Evolutionary conservation across 2,113 vertebrate species (phyloP).

Genomic region (Pachycephala philippinensis): DNA sequence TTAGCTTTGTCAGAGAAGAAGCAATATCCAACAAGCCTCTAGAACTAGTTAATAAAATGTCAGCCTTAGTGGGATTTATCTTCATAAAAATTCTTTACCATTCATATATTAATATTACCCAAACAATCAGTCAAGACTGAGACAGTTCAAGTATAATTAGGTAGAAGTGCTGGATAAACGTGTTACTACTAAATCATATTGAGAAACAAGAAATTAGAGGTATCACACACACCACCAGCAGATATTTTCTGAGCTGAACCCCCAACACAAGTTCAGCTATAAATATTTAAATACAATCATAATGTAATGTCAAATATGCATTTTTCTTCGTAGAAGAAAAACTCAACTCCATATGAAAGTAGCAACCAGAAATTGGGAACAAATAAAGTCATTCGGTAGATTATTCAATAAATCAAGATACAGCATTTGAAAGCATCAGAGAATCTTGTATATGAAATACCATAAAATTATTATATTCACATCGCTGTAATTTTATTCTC

Average conservation of each 20-base stretch:
- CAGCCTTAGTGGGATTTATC: not conserved
- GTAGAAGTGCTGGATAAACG: not conserved
- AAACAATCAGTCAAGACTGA: not conserved
- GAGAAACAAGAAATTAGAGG: not conserved
- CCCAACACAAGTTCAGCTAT: not conserved
- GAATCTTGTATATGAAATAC: not conserved
- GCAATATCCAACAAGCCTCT: not conserved
- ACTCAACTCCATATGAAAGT: not conserved
- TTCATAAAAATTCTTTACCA: not conserved
- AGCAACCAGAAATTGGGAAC: not conserved
- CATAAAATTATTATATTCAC: not conserved
- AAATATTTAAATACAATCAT: not conserved
- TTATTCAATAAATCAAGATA: not conserved
- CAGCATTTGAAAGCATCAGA: not conserved
- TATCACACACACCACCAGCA: not conserved
- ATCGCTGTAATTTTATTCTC: not conserved
- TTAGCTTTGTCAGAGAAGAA: not conserved
- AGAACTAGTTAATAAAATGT: slow-evolving; percentile 24
- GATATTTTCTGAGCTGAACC: not conserved
- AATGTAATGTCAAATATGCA: not conserved
- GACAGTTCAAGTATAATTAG: not conserved
- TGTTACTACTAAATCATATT: not conserved
- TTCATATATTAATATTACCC: not conserved
- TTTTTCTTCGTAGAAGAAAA: not conserved
- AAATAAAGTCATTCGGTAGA: not conserved